phyloP scores from a whole-genome alignment of 1,140 invertebrate species.

The Drosophila pachea region DNA sequence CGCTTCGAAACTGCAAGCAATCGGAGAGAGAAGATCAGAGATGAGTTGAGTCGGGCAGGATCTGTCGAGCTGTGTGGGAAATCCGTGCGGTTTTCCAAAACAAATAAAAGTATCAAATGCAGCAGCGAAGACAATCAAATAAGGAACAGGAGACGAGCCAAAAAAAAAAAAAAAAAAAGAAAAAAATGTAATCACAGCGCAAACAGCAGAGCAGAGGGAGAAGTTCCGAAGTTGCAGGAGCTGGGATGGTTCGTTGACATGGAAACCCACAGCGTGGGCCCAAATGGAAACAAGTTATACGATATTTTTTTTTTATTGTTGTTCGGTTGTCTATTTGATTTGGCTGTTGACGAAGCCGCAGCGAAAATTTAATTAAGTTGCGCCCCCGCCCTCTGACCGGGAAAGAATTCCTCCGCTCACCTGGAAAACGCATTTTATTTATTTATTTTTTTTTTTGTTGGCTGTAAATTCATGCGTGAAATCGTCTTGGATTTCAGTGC shows the following conservation, averaged over 20 bases:
- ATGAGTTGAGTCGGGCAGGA: slow-evolving; percentile 1
- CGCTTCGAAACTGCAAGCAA: slow-evolving; percentile 80
- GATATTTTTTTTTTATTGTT: slow-evolving; percentile 61
- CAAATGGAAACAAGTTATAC: slow-evolving; percentile 72
- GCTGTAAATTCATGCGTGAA: slow-evolving; percentile 57
- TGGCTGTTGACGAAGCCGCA: slow-evolving; percentile 70
- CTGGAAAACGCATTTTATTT: slow-evolving; percentile 7
- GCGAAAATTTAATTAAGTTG: slow-evolving; percentile 77
- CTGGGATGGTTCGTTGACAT: slow-evolving; percentile 59
- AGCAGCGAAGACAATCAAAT: slow-evolving; percentile 4
- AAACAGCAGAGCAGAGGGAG: slow-evolving; percentile 41
- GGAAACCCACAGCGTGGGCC: slow-evolving; percentile 55
- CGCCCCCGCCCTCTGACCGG: slow-evolving; percentile 21
- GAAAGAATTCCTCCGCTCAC: slow-evolving; percentile 33
- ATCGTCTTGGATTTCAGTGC: slow-evolving; percentile 70
- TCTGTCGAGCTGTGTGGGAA: slow-evolving; percentile 51
- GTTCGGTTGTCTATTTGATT: slow-evolving; percentile 51
- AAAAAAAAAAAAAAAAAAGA: slow-evolving; percentile 34
- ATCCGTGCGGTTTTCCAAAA: slow-evolving; percentile 61
- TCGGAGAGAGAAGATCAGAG: neutral
- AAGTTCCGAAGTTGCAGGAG: slow-evolving; percentile 1
- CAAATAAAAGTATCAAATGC: slow-evolving; percentile 74
- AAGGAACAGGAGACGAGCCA: neutral
- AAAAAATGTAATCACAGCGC: slow-evolving; percentile 66
- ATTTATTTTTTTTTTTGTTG: slow-evolving; percentile 2